phyloP scores from a whole-genome alignment of 1,140 invertebrate genomes.

The Hetaerina americana region DNA sequence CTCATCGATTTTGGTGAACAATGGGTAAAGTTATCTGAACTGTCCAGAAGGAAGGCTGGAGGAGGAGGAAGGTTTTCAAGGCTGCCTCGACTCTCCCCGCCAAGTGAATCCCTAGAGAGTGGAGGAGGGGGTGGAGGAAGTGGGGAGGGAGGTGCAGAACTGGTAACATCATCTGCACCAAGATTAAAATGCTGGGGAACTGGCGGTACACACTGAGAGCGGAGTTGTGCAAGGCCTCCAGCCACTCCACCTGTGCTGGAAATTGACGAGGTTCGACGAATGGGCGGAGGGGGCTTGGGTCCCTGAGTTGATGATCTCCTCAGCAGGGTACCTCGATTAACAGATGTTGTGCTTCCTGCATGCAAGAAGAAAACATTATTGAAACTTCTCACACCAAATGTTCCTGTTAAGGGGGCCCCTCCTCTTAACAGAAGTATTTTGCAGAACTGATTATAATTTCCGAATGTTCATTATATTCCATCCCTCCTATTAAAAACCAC shows the following conservation, averaged over 20 bases:
- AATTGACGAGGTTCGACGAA: constrained; percentile 72
- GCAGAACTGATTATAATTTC: too few species aligned
- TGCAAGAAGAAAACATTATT: constrained; percentile 8
- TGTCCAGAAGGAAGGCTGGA: constrained; percentile 65
- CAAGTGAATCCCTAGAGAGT: constrained; percentile 11
- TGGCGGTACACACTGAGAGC: not conserved
- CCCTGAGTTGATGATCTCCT: constrained; percentile 47
- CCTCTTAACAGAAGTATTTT: too few species aligned
- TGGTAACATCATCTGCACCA: not conserved
- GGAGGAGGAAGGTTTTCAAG: constrained; percentile 66
- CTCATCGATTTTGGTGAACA: constrained; percentile 23
- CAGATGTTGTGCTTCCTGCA: constrained; percentile 28
- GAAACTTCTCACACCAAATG: too few species aligned
- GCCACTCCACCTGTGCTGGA: constrained; percentile 31
- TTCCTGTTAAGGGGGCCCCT: too few species aligned
- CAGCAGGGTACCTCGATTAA: constrained; percentile 29
- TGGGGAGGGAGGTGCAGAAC: not conserved
- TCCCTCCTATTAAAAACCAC: too few species aligned
- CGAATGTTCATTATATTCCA: too few species aligned
- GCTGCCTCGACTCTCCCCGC: constrained; percentile 21
- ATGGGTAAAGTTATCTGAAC: constrained; percentile 26
- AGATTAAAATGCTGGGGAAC: not conserved
- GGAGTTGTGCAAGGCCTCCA: not conserved
- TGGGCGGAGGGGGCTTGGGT: constrained; percentile 67
- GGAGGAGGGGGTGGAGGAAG: not conserved